Percentiles rank a stretch among this genome's conserved stretches.
phyloP scores from a whole-genome alignment of 64 coral and sea anemone species.

The Hydrozoanthus tunicans region DNA sequence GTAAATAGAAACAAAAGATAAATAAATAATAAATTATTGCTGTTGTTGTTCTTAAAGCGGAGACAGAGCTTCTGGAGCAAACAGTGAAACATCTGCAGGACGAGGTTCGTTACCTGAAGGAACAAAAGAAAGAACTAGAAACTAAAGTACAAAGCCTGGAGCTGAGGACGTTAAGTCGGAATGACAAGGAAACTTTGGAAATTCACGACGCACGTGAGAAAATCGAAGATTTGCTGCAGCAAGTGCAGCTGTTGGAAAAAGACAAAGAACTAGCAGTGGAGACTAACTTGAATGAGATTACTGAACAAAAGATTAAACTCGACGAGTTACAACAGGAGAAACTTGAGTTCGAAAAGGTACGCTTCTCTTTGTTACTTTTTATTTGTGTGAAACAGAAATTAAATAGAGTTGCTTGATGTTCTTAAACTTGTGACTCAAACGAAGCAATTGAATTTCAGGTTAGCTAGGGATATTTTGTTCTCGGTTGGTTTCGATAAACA shows the following conservation, averaged over 20 bases:
- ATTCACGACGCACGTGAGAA: conserved; percentile 77
- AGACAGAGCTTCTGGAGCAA: conserved; percentile 79
- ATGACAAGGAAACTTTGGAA: conserved; percentile 76
- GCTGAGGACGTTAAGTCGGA: conserved; percentile 71
- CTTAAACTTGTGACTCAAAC: no score
- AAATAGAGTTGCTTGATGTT: no score
- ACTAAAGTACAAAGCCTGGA: conserved; percentile 92
- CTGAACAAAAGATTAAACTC: conserved; percentile 73
- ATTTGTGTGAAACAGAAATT: background rate
- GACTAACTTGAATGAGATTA: conserved; percentile 75
- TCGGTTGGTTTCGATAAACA: no score
- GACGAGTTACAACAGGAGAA: conserved; percentile 90
- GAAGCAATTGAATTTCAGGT: no score
- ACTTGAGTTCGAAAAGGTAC: conserved; percentile 49
- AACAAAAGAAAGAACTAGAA: conserved; percentile 93
- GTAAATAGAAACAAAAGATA: no score
- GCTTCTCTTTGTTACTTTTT: background rate
- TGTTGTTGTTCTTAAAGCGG: conserved; percentile 43
- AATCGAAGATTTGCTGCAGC: conserved; percentile 63
- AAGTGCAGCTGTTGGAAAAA: conserved; percentile 69
- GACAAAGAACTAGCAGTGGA: conserved; percentile 66
- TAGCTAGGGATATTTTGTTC: no score
- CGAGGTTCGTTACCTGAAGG: conserved; percentile 88
- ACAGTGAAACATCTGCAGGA: conserved; percentile 83
- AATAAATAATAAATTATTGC: no score